These are phyloP conservation scores for Eulemur albifrons DNA, from an alignment of 2,797 vertebrate genomes.

Conservation along the genomic window DNA sequence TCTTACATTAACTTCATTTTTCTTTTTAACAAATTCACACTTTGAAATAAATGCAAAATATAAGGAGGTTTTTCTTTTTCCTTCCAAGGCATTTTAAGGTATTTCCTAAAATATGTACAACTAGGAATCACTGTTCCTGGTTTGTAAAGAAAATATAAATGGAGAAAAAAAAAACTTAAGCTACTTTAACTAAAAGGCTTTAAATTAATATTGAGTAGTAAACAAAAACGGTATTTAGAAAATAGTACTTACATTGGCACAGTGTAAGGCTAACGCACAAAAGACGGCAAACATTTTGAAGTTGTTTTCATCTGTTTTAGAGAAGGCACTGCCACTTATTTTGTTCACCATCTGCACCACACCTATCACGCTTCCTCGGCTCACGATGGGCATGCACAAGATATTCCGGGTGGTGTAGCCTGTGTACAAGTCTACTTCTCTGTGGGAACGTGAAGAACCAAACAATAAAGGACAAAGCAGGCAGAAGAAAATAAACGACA, in stretches of 20 bases:
- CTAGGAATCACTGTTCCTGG: neutral
- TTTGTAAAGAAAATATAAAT: neutral
- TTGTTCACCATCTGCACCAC: conserved; percentile 99
- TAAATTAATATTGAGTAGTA: accelerated
- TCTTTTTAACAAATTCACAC: neutral
- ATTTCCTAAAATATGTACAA: neutral
- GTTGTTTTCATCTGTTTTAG: conserved; percentile 99
- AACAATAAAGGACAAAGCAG: neutral
- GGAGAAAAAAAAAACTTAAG: neutral
- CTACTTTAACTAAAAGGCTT: no score
- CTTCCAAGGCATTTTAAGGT: neutral
- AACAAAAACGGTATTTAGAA: accelerated
- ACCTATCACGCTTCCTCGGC: conserved; percentile 96
- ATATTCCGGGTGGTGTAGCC: conserved; percentile 99
- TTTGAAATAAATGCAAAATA: neutral
- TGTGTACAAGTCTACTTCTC: conserved; percentile 98
- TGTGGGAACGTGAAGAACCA: conserved; percentile 70
- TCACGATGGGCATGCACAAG: conserved; percentile 99
- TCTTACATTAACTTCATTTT: neutral
- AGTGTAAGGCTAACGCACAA: conserved; percentile 99
- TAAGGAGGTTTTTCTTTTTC: neutral
- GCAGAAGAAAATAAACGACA: neutral
- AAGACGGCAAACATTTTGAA: conserved; percentile 99
- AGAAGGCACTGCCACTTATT: conserved; percentile 98
- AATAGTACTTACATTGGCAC: conserved; percentile 96